These are phyloP conservation scores for Eulithis prunata DNA, from an alignment of 2,888 invertebrate genomes.

Conservation along the genomic window DNA sequence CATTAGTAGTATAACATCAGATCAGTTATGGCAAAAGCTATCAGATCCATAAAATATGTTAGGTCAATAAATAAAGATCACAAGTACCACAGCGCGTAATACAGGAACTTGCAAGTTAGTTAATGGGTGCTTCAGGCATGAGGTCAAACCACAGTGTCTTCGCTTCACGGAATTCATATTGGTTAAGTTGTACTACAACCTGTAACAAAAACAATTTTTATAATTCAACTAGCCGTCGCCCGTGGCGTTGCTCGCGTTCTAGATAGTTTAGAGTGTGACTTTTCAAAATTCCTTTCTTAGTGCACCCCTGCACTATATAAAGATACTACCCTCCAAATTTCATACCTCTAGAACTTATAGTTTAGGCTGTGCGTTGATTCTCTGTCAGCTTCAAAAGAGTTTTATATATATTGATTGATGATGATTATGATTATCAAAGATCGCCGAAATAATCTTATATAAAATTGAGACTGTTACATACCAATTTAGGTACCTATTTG, in stretches of 20 bases:
- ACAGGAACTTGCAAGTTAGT: conserved; percentile 50
- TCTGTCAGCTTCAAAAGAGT: too few species aligned
- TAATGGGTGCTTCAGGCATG: conserved; percentile 82
- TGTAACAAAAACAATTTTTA: conserved; percentile 51
- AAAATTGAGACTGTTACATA: too few species aligned
- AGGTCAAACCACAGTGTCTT: conserved; percentile 90
- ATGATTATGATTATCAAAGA: background rate
- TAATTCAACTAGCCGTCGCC: too few species aligned
- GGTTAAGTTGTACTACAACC: conserved; percentile 86
- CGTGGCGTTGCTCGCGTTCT: too few species aligned
- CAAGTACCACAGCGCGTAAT: conserved; percentile 48
- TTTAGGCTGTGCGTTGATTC: too few species aligned
- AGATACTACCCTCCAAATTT: too few species aligned
- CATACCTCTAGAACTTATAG: too few species aligned
- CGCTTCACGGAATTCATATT: conserved; percentile 87
- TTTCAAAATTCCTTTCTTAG: too few species aligned
- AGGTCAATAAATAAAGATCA: conserved; percentile 49
- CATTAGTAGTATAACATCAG: conserved; percentile 37
- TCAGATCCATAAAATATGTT: conserved; percentile 42
- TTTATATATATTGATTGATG: too few species aligned
- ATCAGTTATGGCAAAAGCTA: conserved; percentile 46
- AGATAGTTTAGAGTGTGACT: too few species aligned
- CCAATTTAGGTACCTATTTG: too few species aligned
- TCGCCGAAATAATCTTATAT: background rate
- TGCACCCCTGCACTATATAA: too few species aligned